Conservation (phyloP, 2,797 vertebrate genomes). For the Nasua narica region DNA sequence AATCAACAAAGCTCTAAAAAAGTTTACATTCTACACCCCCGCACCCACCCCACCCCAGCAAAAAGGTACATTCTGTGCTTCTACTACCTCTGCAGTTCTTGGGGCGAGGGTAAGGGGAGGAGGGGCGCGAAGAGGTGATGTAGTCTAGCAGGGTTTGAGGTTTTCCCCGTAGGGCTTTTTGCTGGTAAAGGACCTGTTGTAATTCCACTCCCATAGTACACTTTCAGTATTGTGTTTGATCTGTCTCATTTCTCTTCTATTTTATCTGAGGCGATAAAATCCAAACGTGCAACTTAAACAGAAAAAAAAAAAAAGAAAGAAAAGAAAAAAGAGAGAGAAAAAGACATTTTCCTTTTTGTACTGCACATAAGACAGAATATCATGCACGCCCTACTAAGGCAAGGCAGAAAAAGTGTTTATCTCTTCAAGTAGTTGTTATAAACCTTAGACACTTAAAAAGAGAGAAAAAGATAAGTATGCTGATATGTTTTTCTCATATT, state of each 20-base stretch:
- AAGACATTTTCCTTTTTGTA: not conserved
- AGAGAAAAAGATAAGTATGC: not conserved
- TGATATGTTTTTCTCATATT: constrained; percentile 13
- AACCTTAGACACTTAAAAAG: not conserved
- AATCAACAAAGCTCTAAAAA: constrained; percentile 33
- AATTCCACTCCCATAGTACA: not conserved
- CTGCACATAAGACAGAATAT: not conserved
- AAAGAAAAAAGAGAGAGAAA: not conserved
- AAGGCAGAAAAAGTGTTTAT: not conserved
- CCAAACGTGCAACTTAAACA: constrained; percentile 3
- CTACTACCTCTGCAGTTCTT: not conserved
- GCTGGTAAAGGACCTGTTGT: not conserved
- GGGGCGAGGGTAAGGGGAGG: not conserved
- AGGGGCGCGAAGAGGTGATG: not conserved
- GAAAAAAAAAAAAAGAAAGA: not conserved
- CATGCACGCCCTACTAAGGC: not conserved
- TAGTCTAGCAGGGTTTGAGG: not conserved
- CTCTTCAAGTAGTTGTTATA: constrained; percentile 28
- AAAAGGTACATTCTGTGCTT: not conserved
- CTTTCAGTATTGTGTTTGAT: constrained; percentile 8
- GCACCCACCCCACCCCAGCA: not conserved
- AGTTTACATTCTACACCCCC: constrained; percentile 39
- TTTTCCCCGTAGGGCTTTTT: not conserved
- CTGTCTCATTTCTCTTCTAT: not conserved
- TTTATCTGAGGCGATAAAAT: constrained; percentile 44